A percentile compares a stretch with the other conserved stretches of the same genome.
Evolutionary conservation across 1,140 invertebrate genomes (phyloP).

Genomic region (Saxidomus purpurata): DNA sequence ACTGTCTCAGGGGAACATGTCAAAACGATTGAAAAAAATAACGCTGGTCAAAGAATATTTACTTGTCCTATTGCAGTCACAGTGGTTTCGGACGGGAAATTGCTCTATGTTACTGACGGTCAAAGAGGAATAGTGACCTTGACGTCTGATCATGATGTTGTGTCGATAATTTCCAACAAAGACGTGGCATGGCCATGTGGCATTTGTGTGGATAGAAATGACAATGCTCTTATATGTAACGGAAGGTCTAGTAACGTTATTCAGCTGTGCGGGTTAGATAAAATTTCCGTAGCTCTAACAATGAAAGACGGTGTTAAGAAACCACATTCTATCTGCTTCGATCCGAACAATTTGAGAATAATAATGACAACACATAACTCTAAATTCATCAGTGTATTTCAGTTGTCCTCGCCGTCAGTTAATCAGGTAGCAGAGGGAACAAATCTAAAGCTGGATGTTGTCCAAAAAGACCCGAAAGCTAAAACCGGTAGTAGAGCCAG

Average conservation of each 20-base stretch:
- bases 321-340: constrained; percentile 44
- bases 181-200: constrained; percentile 56
- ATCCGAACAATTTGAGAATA: constrained; percentile 14
- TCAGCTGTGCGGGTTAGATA: constrained; percentile 33
- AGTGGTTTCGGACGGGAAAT: constrained; percentile 15
- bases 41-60: constrained; percentile 53
- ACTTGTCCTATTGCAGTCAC: constrained; percentile 46
- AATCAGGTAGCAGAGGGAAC: constrained; percentile 35
- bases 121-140: constrained; percentile 43
- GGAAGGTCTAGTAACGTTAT: constrained; percentile 41
- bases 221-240: constrained; percentile 49
- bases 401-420: not conserved
- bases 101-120: constrained; percentile 55
- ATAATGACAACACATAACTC: constrained; percentile 43
- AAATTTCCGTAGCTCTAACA: not conserved
- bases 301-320: constrained; percentile 16
- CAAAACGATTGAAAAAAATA: constrained; percentile 52
- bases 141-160: constrained; percentile 54
- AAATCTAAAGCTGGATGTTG: not conserved
- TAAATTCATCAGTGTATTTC: constrained; percentile 48
- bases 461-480: not conserved
- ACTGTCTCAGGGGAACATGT: constrained; percentile 42
- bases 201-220: constrained; percentile 56
- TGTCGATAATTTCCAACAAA: constrained; percentile 42
- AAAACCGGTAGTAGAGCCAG: not conserved